Base-by-base conservation (phyloP, 2,797 vertebrate genomes). In the Eutrigla gurnardus region DNA sequence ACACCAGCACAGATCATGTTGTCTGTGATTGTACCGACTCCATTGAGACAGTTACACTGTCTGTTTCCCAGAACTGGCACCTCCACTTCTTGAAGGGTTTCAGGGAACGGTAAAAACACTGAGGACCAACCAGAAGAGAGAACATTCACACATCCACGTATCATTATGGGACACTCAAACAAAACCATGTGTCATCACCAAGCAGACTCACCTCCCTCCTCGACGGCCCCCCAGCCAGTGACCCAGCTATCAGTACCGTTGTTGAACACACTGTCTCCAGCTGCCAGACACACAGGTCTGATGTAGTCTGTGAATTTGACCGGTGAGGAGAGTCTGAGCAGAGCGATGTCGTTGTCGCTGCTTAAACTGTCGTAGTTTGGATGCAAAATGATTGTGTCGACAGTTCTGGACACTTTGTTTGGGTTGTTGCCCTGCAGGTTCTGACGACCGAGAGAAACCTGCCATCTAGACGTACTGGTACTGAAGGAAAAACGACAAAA, bases 251-350 rank as follows among this genome's bases (percentile, higher is more conserved):
- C 73, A 49, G 80, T 85, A 3, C 85, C 92, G 2, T 17, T 82
- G 66, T 78, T 73, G 82, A 94, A 91, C 65, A 76, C 74, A 70
- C 92, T 92, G 32, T 32, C 65, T 60, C 57, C 65, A 5, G 79
- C 91, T 84, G 95, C 95, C 70, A 96, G 88, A 84, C 94, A 96
- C 71, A 96, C 90, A 2, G 95, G 95, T 59, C 87, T 89, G 80
- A 96, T 90, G 67, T 81, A 86, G 66, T 93, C 89, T 36, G 91
- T 93, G 84, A 94, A 95, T 3, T 0, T 25, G 47, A 95, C 75
- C 0, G 93, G 61, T 10, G 3, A 59, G 0, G 52, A 84, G 57
- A 96, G 89, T 71, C n/a, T 91, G 66, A 93, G 57, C 68, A 93
- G 78, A 73, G 88, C 86, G 0, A 93, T 86, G 73, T 93, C 90